Percentiles rank a stretch among this genome's conserved stretches.
Conservation (phyloP, 2,888 invertebrate genomes). For the Meganola albula region DNA sequence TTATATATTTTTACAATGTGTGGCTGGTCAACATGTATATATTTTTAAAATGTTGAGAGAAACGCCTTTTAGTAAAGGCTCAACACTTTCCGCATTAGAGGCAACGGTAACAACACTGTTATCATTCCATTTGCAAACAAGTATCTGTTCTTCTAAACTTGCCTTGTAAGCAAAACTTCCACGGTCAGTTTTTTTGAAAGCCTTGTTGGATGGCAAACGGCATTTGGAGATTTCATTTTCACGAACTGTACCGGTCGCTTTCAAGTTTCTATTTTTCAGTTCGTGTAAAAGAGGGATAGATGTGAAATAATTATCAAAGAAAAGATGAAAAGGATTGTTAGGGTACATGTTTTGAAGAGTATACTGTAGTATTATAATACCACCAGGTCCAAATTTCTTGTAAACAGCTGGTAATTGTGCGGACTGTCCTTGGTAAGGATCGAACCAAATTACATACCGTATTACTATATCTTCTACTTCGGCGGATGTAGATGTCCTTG, state of each 20-base stretch:
- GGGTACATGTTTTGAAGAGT: no score
- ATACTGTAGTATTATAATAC: no score
- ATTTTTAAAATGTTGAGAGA: not conserved
- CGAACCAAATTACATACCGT: no score
- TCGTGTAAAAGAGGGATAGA: not conserved
- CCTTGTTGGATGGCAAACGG: not conserved
- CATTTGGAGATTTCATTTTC: not conserved
- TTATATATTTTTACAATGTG: not conserved
- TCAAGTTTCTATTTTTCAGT: not conserved
- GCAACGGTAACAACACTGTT: not conserved
- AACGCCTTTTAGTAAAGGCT: not conserved
- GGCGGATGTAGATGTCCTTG: no score
- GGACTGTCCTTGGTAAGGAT: no score
- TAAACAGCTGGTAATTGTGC: no score
- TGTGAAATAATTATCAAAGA: not conserved
- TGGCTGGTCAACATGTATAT: not conserved
- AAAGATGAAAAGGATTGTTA: not conserved
- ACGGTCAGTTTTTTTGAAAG: not conserved
- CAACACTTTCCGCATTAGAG: not conserved
- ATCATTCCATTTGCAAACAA: constrained; percentile 1
- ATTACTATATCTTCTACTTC: no score
- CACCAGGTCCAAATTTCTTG: no score
- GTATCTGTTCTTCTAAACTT: not conserved
- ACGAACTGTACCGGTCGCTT: not conserved
- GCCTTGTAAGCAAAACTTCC: not conserved